Base-by-base conservation (phyloP, 2,888 invertebrate species). In the Kryphioiulus occultus region DNA sequence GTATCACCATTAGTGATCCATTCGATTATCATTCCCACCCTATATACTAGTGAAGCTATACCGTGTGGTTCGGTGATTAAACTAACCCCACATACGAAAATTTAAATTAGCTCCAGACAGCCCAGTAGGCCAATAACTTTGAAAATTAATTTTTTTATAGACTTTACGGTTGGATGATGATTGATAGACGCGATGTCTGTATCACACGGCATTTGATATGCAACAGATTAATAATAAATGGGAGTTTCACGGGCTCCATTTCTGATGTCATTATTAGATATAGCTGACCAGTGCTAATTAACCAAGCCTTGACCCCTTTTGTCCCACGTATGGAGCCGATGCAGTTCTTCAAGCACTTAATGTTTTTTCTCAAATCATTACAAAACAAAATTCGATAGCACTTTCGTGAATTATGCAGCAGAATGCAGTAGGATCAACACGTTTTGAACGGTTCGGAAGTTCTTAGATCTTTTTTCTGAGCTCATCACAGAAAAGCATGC, bases 181-280 rank as follows among this genome's bases (percentile, higher is more conserved):
- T 22, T 59, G 4, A 59, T 59, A 59, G 59, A 59, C 59, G 22
- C n/a, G 59, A 22, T 59, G 22, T 59, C 59, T 59, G 59, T 22
- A 9, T 59, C 59, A 12, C 3, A 9, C 22, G 5, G 59, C 9
- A 59, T 59, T 59, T 59, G 59, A 59, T 59, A 59, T 59, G 7
- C 59, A n/a, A 59, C n/a, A 59, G 59, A 59, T 59, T 59, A 59
- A n/a, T 59, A n/a, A 59, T 59, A 59, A 59, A 59, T 59, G n/a
- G 10, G n/a, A n/a, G 59, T 4, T 22, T 59, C 59, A 5, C 22
- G 59, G 59, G 59, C 59, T 59, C 22, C 59, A 59, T 59, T 59
- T 59, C 4, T 3, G n/a, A 59, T 22, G 59, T 59, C 59, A 22
- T 59, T 59, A 59, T 59, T 59, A 59, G 59, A 59, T 59, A 59